Percentiles rank a stretch among this genome's conserved stretches.
Evolutionary conservation across 2,113 vertebrate genomes (phyloP).

Genomic region (Echinops telfairi): DNA sequence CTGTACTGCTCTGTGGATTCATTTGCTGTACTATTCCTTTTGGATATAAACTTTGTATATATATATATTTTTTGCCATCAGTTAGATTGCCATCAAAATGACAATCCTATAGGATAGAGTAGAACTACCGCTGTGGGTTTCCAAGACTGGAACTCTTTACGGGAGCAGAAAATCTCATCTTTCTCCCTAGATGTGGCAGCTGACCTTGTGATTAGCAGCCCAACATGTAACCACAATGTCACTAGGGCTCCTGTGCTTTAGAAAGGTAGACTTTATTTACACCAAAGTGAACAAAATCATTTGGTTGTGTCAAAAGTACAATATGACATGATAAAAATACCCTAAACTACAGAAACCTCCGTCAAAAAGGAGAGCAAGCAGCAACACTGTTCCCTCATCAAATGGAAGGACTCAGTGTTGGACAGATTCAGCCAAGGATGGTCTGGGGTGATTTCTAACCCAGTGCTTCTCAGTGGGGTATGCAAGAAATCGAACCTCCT

Average conservation of each 20-base stretch:
- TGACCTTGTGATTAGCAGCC: background rate
- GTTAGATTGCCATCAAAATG: too few relatives aligned
- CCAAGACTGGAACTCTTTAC: background rate
- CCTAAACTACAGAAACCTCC: background rate
- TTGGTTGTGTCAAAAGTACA: background rate
- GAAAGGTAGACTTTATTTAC: slow-evolving; percentile 4
- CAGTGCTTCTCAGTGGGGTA: background rate
- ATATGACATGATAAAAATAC: background rate
- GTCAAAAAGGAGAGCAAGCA: slow-evolving; percentile 45
- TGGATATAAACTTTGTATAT: too few relatives aligned
- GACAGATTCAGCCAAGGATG: background rate
- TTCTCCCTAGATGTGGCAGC: background rate
- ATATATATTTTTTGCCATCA: too few relatives aligned
- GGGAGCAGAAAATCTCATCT: background rate
- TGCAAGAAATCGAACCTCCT: background rate
- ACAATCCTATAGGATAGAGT: too few relatives aligned
- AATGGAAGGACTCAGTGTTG: background rate
- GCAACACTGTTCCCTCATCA: background rate
- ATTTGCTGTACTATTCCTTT: too few relatives aligned
- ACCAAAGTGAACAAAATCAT: background rate
- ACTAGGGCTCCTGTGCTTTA: background rate
- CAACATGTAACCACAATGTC: background rate
- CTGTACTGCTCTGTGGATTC: too few relatives aligned
- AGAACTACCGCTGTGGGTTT: too few relatives aligned
- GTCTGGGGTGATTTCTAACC: background rate